Evolutionary conservation across 1,140 invertebrate genomes (phyloP), one percentile per base, ranked within the genome.

Genomic region (Hetaerina americana): DNA sequence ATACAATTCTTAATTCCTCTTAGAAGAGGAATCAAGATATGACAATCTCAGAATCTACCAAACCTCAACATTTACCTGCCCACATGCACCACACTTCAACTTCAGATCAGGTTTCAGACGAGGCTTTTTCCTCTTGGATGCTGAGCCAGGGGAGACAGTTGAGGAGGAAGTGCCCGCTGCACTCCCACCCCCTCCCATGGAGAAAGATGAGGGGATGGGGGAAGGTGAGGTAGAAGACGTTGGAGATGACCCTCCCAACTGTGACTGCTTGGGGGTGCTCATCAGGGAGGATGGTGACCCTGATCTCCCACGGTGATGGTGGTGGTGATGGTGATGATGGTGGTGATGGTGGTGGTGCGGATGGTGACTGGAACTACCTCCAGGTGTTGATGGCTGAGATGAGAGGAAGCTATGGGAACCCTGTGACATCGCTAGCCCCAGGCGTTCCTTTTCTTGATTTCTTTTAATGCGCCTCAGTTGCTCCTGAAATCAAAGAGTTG

Each of bases 21-120:
- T n/a, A n/a, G n/a, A n/a, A n/a, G n/a, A n/a, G n/a, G n/a, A n/a
- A n/a, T n/a, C n/a, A n/a, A n/a, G n/a, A n/a, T n/a, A n/a, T n/a
- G n/a, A n/a, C n/a, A n/a, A n/a, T n/a, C n/a, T n/a, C n/a, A n/a
- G n/a, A n/a, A n/a, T n/a, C n/a, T n/a, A n/a, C n/a, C n/a, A n/a
- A n/a, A n/a, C n/a, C n/a, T n/a, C n/a, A n/a, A n/a, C 27, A 0
- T 89, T 89, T 26, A 90, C 90, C 77, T 94, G 92, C 5, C 96
- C 96, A 83, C 97, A 99, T 18, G 97, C 96, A 22, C 97, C 96
- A 82, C 97, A 99, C 84, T 87, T 89, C 24, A 99, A 84, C 83
- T 96, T 95, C 1, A 96, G 83, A 81, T 96, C 92, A 27, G 93
- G 91, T 79, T 95, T 94, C 27, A 94, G 82, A 83, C 95, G 95